Evolutionary conservation across 2,797 vertebrate species (phyloP).

Genomic region (Helicolenus hilgendorfi): DNA sequence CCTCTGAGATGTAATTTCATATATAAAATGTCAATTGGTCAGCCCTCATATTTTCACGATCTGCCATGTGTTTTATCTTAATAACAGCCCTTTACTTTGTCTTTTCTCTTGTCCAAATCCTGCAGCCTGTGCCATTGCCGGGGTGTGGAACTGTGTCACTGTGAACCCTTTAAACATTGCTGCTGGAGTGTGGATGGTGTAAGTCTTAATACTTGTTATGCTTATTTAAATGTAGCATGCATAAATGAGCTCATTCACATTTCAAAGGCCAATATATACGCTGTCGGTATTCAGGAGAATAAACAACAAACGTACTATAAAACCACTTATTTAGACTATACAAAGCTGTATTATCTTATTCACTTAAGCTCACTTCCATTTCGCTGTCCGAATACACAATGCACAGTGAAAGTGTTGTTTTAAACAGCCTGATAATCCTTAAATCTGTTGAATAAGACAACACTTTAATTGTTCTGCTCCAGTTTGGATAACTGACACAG

Average conservation of each 20-base stretch:
- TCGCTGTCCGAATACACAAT: not conserved
- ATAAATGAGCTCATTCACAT: not conserved
- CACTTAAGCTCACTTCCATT: not conserved
- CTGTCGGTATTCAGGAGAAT: not conserved
- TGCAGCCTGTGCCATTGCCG: slow-evolving; percentile 94
- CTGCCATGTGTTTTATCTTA: not conserved
- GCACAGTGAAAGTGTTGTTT: not conserved
- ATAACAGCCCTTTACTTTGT: not conserved
- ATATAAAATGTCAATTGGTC: not conserved
- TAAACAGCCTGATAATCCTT: not conserved
- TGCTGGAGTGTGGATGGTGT: slow-evolving; percentile 99
- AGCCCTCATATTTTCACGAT: not conserved
- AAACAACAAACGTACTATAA: not conserved
- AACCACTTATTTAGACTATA: not conserved
- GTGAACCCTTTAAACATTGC: slow-evolving; percentile 97
- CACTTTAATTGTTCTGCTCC: not conserved
- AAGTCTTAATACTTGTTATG: slow-evolving; percentile 80
- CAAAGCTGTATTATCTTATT: not conserved
- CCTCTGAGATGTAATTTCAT: not conserved
- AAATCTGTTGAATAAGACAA: not conserved
- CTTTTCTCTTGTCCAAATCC: slow-evolving; percentile 44
- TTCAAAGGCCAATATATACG: not conserved
- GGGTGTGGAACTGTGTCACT: slow-evolving; percentile 97
- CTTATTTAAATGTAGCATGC: not conserved
- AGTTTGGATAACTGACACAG: not conserved